Percentiles rank a stretch among this genome's conserved stretches.
These are phyloP conservation scores for Chaenocephalus aceratus DNA, from an alignment of 2,113 vertebrate genomes.

Conservation along the genomic window DNA sequence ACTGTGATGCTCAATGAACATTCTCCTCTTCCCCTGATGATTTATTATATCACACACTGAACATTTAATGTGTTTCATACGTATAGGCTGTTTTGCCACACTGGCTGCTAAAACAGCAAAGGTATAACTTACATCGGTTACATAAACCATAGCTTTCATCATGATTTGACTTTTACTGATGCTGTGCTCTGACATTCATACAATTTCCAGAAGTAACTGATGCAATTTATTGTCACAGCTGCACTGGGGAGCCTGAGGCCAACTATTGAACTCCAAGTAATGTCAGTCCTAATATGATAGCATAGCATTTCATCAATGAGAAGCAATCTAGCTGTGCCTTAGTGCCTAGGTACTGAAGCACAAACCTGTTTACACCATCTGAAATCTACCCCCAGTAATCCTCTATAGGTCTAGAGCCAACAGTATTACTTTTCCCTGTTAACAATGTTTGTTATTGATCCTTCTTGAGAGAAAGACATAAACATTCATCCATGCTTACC, in stretches of 20 bases:
- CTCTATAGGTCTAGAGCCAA: not conserved
- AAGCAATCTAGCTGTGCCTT: not conserved
- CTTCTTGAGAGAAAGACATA: not conserved
- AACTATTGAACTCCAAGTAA: conserved; percentile 13
- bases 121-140: no score
- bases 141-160: no score
- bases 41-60: not conserved
- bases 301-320: conserved; percentile 10
- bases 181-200: not conserved
- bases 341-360: not conserved
- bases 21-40: not conserved
- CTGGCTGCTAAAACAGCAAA: not conserved
- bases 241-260: conserved; percentile 11
- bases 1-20: not conserved
- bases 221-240: conserved; percentile 10
- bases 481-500: not conserved
- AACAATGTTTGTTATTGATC: not conserved
- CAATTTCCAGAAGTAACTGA: conserved; percentile 3
- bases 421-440: not conserved
- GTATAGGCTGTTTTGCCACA: not conserved
- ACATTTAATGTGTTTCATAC: not conserved
- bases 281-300: conserved; percentile 4
- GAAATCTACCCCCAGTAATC: not conserved
- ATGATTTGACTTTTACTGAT: not conserved
- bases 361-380: conserved; percentile 14